Base-by-base conservation (phyloP, 2,888 invertebrate genomes). In the Plusia festucae region DNA sequence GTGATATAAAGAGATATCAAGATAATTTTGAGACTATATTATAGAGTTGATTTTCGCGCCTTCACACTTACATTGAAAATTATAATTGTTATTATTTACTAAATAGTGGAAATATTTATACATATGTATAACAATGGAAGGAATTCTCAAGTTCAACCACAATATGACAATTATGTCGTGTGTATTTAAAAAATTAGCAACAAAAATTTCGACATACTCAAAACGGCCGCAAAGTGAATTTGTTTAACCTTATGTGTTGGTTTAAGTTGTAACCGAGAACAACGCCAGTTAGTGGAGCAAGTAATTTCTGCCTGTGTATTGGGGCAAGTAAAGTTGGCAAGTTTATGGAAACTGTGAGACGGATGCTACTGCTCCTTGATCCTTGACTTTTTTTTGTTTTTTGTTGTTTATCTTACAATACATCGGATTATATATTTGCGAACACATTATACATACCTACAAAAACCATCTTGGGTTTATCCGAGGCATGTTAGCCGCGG, bases 181-280 rank as follows among this genome's bases (percentile, higher is more conserved):
- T 4, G 15, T 49, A 49, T 20, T 49, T 49, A 20, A 49, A 49
- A 49, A 49, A 49, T 8, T 49, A 18, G 20, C 46, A 9, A 49
- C 46, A 49, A 20, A 11, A 16, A 49, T 49, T 49, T 49, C 46
- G 46, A 20, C 11, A 20, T 9, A 20, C 20, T 49, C 46, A 49
- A 49, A 49, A 49, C 46, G 46, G 46, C 46, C 46, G 20, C 46
- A 49, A 18, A 20, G 3, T 18, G 46, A 49, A 49, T 49, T 49
- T 49, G 46, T 49, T 49, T 11, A 20, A 49, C 18, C 18, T 49
- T 20, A 49, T 49, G 20, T 49, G 20, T 49, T 49, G 46, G 4
- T 11, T 44, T 13, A 11, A 49, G 46, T 49, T 49, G 46, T 49
- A 49, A 18, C 18, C 24, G 9, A n/a, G 46, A 46, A 46, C 46